These are phyloP conservation scores for Drosophila mercatorum DNA, from an alignment of 2,888 invertebrate genomes.

Conservation along the genomic window DNA sequence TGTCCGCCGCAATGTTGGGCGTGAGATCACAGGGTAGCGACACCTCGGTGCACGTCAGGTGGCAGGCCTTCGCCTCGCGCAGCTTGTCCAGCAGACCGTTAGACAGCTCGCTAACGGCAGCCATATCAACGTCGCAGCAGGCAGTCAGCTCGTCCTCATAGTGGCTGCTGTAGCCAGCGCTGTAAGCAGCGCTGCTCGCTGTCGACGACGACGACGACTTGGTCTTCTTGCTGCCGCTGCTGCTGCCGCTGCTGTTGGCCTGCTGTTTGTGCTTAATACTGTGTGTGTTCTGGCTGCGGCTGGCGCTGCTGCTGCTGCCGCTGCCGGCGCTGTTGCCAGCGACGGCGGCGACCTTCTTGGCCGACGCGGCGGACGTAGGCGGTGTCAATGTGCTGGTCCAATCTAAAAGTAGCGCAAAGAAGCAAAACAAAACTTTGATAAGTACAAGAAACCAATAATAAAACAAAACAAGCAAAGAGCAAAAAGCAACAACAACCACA, in stretches of 20 bases:
- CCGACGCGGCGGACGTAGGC: slow-evolving; percentile 50
- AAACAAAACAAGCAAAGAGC: slow-evolving; percentile 20
- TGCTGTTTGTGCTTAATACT: slow-evolving; percentile 73
- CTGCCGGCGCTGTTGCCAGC: slow-evolving; percentile 18
- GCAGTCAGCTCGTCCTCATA: slow-evolving; percentile 43
- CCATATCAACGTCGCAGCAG: slow-evolving; percentile 49
- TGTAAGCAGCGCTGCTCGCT: slow-evolving; percentile 25
- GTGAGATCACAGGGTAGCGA: slow-evolving; percentile 84
- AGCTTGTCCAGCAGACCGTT: slow-evolving; percentile 75
- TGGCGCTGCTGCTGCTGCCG: slow-evolving; percentile 22
- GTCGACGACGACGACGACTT: slow-evolving; percentile 41
- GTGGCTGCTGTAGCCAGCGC: slow-evolving; percentile 24
- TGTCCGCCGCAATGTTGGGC: slow-evolving; percentile 81
- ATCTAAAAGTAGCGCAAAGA: slow-evolving; percentile 63
- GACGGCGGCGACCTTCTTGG: slow-evolving; percentile 55
- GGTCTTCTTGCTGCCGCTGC: slow-evolving; percentile 62
- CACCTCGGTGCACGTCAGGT: slow-evolving; percentile 82
- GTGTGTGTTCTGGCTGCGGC: slow-evolving; percentile 44
- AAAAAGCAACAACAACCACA: slow-evolving; percentile 28
- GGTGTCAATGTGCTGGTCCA: slow-evolving; percentile 79
- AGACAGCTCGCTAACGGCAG: slow-evolving; percentile 70
- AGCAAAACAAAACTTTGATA: slow-evolving; percentile 44
- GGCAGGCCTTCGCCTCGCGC: slow-evolving; percentile 81
- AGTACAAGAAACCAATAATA: slow-evolving; percentile 48
- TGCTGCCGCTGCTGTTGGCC: slow-evolving; percentile 51